These are phyloP conservation scores for Acanthurus tractus DNA, from an alignment of 2,797 vertebrate species.

Conservation along the genomic window DNA sequence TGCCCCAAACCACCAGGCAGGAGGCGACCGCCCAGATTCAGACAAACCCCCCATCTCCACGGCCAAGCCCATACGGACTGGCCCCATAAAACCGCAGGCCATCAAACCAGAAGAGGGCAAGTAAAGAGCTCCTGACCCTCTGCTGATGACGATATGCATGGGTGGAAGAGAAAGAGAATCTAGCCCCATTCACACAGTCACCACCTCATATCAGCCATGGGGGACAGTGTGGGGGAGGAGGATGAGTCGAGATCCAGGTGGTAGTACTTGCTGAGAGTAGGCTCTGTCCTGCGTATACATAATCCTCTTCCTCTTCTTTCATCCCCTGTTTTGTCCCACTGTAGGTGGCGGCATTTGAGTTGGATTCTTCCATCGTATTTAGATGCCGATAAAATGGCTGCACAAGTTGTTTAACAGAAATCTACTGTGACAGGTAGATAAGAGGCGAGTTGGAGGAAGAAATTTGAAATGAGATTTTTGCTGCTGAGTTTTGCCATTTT, in stretches of 20 bases:
- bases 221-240: conserved; percentile 49
- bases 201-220: conserved; percentile 68
- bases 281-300: conserved; percentile 52
- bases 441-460: conserved; percentile 35
- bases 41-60: conserved; percentile 88
- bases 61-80: conserved; percentile 96
- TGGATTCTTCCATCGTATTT: conserved; percentile 69
- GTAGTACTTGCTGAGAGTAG: conserved; percentile 57
- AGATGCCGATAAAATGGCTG: conserved; percentile 60
- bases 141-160: conserved; percentile 43
- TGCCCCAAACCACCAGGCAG: conserved; percentile 83
- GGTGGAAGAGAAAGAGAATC: conserved; percentile 61
- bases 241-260: conserved; percentile 43
- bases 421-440: conserved; percentile 70
- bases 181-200: conserved; percentile 62
- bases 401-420: conserved; percentile 61
- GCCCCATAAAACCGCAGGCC: conserved; percentile 99
- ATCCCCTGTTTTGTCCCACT: conserved; percentile 61
- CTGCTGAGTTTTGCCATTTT: conserved; percentile 80
- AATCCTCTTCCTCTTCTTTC: conserved; percentile 62
- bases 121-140: conserved; percentile 76
- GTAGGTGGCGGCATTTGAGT: conserved; percentile 62
- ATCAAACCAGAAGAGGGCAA: conserved; percentile 99
- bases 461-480: conserved; percentile 70
- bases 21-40: conserved; percentile 79